phyloP scores from a whole-genome alignment of 2,113 vertebrate genomes.

The Smithornis capensis region DNA sequence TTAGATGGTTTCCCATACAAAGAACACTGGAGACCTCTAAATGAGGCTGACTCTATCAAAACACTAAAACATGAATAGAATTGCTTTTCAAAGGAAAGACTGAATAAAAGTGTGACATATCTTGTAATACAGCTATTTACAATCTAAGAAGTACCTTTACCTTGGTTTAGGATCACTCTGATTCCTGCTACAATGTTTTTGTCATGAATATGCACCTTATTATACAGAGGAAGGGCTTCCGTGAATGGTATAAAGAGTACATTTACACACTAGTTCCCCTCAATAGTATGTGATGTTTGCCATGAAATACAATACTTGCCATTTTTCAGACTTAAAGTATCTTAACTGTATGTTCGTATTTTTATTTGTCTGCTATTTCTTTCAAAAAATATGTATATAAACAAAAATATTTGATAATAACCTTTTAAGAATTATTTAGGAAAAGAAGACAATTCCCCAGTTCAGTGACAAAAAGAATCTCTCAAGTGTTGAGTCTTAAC shows the following conservation, averaged over 20 bases:
- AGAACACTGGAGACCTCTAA: constrained; percentile 65
- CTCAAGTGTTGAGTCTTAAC: not conserved
- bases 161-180: constrained; percentile 71
- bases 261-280: not conserved
- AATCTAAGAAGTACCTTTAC: constrained; percentile 72
- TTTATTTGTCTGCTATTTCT: not conserved
- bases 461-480: not conserved
- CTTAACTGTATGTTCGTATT: not conserved
- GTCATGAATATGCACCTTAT: constrained; percentile 31
- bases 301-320: not conserved
- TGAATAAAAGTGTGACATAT: constrained; percentile 71
- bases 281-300: not conserved
- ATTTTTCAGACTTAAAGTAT: not conserved
- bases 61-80: constrained; percentile 75
- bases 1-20: constrained; percentile 68
- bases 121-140: constrained; percentile 65
- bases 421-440: not conserved
- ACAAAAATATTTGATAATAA: not conserved
- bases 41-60: constrained; percentile 69
- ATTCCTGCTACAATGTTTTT: constrained; percentile 58
- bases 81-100: constrained; percentile 70
- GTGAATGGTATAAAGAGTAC: not conserved
- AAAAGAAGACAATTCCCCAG: not conserved
- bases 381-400: not conserved
- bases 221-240: not conserved